These are phyloP conservation scores for Gymnorhina tibicen DNA, from an alignment of 2,113 vertebrate species.

Conservation along the genomic window DNA sequence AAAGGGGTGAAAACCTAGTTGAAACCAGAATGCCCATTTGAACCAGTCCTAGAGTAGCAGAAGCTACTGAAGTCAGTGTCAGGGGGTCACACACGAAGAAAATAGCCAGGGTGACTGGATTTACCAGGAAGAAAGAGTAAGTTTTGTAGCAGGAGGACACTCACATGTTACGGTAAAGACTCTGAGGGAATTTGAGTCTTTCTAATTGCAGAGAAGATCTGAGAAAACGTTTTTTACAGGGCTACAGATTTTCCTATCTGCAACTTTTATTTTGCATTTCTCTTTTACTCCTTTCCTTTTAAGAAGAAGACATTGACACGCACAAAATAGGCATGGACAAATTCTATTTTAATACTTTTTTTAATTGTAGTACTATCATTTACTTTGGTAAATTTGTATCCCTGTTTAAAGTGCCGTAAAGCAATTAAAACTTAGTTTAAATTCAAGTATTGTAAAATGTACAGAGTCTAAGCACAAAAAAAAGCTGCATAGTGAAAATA, in stretches of 20 bases:
- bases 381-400: slow-evolving; percentile 72
- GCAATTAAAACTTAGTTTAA: slow-evolving; percentile 64
- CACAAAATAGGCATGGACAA: neutral
- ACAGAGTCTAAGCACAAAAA: slow-evolving; percentile 49
- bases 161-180: neutral
- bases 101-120: neutral
- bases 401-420: slow-evolving; percentile 65
- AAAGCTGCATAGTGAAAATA: slow-evolving; percentile 56
- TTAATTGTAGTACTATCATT: slow-evolving; percentile 51
- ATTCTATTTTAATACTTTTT: slow-evolving; percentile 33
- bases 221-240: neutral
- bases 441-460: slow-evolving; percentile 70
- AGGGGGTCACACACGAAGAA: neutral
- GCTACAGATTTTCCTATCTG: neutral
- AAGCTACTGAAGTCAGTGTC: neutral
- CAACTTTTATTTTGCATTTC: neutral
- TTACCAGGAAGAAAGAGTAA: neutral
- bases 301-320: neutral
- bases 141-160: neutral
- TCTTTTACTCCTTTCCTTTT: neutral
- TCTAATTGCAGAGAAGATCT: neutral
- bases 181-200: neutral
- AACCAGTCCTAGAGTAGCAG: neutral
- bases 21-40: neutral
- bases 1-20: neutral